These are phyloP conservation scores for Lagria hirta DNA, from an alignment of 2,888 invertebrate genomes.

Conservation along the genomic window DNA sequence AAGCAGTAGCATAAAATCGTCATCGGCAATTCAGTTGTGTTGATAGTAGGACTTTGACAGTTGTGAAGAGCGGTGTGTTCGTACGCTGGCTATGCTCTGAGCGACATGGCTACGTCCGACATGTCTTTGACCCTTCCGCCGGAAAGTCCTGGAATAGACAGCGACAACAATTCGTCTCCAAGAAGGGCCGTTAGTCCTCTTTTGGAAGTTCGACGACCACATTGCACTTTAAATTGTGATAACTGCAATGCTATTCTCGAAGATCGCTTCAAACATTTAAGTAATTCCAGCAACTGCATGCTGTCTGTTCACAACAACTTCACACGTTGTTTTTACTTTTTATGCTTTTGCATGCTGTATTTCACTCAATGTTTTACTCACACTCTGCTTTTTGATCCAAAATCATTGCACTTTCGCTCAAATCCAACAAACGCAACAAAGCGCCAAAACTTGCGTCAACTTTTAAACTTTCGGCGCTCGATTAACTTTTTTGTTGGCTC, in stretches of 20 bases:
- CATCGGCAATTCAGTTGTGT: conserved; percentile 28
- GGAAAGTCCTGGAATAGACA: conserved; percentile 53
- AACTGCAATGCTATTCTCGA: conserved; percentile 69
- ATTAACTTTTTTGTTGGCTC: too few species aligned
- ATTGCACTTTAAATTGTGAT: conserved; percentile 74
- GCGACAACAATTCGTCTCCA: conserved; percentile 60
- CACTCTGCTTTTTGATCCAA: too few species aligned
- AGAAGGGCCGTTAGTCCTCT: conserved; percentile 70
- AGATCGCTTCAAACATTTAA: conserved; percentile 63
- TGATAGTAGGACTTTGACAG: conserved; percentile 25
- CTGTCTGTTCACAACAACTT: conserved; percentile 6
- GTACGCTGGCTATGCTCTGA: conserved; percentile 30
- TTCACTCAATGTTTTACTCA: too few species aligned
- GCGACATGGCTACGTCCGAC: conserved; percentile 34
- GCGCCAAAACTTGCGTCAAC: too few species aligned
- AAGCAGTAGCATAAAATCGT: too few species aligned
- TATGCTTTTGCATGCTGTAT: too few species aligned
- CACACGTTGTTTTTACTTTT: not conserved
- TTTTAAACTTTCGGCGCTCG: too few species aligned
- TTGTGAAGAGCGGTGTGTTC: conserved; percentile 24
- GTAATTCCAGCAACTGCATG: conserved; percentile 23
- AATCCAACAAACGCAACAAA: too few species aligned
- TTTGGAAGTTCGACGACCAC: conserved; percentile 68
- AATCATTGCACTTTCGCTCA: too few species aligned
- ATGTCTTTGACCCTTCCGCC: conserved; percentile 64